Percentiles rank a stretch among this genome's conserved stretches.
These are phyloP conservation scores for Forbesichthys papilliferus DNA, from an alignment of 2,113 vertebrate species.

Conservation along the genomic window DNA sequence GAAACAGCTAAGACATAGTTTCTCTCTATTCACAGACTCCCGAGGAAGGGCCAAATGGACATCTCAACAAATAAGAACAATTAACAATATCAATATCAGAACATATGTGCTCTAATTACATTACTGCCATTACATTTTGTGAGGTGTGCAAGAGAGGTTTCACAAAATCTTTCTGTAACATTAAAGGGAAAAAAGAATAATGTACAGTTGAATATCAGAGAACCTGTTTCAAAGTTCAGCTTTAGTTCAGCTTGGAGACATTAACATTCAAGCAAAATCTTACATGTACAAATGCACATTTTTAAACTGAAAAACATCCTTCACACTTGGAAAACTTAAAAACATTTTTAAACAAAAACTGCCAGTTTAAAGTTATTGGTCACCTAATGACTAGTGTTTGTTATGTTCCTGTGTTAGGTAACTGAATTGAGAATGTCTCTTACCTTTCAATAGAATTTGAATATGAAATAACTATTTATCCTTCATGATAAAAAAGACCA, in stretches of 20 bases:
- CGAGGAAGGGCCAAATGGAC: conserved; percentile 55
- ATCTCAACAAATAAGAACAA: conserved; percentile 58
- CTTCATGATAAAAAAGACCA: background rate
- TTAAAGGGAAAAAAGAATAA: too few species aligned
- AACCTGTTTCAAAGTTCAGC: conserved; percentile 40
- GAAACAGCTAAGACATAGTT: conserved; percentile 38
- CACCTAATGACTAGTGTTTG: too few species aligned
- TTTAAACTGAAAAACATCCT: background rate
- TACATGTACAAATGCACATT: background rate
- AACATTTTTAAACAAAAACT: too few species aligned
- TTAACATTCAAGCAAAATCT: background rate
- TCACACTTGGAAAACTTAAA: too few species aligned
- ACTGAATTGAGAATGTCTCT: too few species aligned
- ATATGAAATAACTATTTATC: too few species aligned
- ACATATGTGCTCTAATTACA: conserved; percentile 54
- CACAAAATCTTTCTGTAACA: background rate
- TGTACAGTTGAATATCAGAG: conserved; percentile 20
- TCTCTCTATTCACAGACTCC: conserved; percentile 56
- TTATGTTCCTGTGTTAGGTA: too few species aligned
- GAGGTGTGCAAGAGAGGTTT: conserved; percentile 40
- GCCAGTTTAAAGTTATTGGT: too few species aligned
- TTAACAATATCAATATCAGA: conserved; percentile 70
- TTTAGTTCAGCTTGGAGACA: background rate
- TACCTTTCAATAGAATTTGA: too few species aligned
- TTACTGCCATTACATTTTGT: conserved; percentile 67